Conservation (phyloP, 2,888 invertebrate species). For the Sinotaia quadrata region DNA sequence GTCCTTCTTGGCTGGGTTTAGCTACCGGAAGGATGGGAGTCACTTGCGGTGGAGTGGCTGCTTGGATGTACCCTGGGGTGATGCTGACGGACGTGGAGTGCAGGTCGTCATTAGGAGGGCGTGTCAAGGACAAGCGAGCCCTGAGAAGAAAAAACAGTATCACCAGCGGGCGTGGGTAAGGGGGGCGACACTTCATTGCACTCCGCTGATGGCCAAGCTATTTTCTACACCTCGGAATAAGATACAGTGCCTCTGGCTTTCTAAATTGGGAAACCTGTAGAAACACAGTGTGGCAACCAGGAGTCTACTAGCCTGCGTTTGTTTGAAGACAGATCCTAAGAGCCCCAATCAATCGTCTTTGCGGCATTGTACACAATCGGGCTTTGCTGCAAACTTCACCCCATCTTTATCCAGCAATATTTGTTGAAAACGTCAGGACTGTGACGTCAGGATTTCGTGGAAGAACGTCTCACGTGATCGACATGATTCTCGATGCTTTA, state of each 20-base stretch:
- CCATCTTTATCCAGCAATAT: no score
- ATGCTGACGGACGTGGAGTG: not conserved
- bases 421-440: no score
- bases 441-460: no score
- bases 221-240: no score
- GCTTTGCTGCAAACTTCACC: no score
- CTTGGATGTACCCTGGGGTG: not conserved
- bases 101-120: not conserved
- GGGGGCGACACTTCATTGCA: slow-evolving; percentile 21
- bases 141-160: not conserved
- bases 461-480: no score
- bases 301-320: no score
- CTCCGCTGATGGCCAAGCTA: not conserved
- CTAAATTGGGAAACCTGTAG: not conserved
- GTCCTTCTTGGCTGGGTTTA: not conserved
- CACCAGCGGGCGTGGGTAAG: not conserved
- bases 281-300: not conserved
- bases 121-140: not conserved
- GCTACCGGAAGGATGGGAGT: not conserved
- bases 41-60: not conserved
- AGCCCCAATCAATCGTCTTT: no score
- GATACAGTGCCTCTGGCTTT: not conserved
- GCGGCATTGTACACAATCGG: no score
- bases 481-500: no score
- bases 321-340: no score